A percentile compares a stretch with the other conserved stretches of the same genome.
Evolutionary conservation across 2,888 invertebrate species (phyloP).

Genomic region (Trissoscelio sp.): DNA sequence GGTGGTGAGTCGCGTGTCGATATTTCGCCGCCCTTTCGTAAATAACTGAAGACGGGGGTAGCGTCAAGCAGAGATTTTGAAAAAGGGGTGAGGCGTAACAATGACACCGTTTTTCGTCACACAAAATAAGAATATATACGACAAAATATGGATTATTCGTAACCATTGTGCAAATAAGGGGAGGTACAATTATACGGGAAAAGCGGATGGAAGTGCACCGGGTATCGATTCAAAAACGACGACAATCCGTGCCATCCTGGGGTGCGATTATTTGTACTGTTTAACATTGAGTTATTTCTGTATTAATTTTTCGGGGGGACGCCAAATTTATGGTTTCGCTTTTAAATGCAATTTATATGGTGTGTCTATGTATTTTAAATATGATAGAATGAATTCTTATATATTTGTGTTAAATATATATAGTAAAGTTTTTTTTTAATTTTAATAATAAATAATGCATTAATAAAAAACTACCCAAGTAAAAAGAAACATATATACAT

Average conservation of each 20-base stretch:
- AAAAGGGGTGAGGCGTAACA: conserved; percentile 49
- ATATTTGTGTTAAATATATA: too few relatives aligned
- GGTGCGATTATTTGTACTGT: conserved; percentile 44
- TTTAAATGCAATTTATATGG: conserved; percentile 40
- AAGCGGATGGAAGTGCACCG: conserved; percentile 38
- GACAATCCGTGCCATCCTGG: conserved; percentile 33
- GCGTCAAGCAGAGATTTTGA: conserved; percentile 34
- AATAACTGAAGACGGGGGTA: conserved; percentile 25
- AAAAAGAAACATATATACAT: too few relatives aligned
- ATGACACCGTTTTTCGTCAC: conserved; percentile 28
- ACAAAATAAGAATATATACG: conserved; percentile 25
- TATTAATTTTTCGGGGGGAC: conserved; percentile 35
- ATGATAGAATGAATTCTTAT: background rate
- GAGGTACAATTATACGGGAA: conserved; percentile 43
- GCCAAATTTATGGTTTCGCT: conserved; percentile 13
- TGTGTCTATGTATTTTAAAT: conserved; percentile 1
- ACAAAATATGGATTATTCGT: conserved; percentile 45
- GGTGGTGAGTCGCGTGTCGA: conserved; percentile 48
- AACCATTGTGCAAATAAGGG: conserved; percentile 40
- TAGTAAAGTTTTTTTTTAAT: too few relatives aligned
- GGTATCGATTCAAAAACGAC: conserved; percentile 38
- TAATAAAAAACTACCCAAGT: too few relatives aligned
- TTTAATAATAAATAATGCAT: too few relatives aligned
- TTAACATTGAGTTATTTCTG: conserved; percentile 51
- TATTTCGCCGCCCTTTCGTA: conserved; percentile 20